These are phyloP conservation scores for Drosophila persimilis DNA, from an alignment of 1,140 invertebrate genomes.

Conservation along the genomic window DNA sequence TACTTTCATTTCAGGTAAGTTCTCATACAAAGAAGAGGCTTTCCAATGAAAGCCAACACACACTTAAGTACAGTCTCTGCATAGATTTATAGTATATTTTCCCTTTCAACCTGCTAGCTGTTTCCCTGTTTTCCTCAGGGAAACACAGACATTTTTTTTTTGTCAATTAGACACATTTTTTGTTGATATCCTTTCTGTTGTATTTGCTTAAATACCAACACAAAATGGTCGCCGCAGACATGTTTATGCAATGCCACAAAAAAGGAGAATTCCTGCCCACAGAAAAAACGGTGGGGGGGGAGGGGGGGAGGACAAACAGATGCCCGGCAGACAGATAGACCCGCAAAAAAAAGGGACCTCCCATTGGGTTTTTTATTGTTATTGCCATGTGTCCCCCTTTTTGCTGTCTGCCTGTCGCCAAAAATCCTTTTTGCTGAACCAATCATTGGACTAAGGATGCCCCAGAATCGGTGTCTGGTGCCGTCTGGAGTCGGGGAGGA, in stretches of 20 bases:
- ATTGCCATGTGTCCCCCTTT: conserved; percentile 26
- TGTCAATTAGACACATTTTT: conserved; percentile 67
- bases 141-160: background rate
- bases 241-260: conserved; percentile 50
- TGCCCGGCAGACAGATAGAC: conserved; percentile 29
- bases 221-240: conserved; percentile 58
- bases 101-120: too few species aligned
- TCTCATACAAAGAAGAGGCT: background rate
- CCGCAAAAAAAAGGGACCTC: conserved; percentile 14
- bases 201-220: conserved; percentile 30
- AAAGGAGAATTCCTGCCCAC: conserved; percentile 17
- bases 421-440: conserved; percentile 15
- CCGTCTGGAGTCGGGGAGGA: conserved; percentile 3
- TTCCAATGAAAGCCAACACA: too few species aligned
- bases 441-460: conserved; percentile 19
- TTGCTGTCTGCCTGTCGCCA: conserved; percentile 40
- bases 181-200: conserved; percentile 10
- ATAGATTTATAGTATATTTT: too few species aligned
- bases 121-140: too few species aligned
- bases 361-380: conserved; percentile 46
- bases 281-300: conserved; percentile 14
- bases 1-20: conserved; percentile 38
- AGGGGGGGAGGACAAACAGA: conserved; percentile 12
- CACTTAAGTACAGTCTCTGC: too few species aligned
- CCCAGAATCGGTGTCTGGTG: conserved; percentile 27